Evolutionary conservation across 2,113 vertebrate genomes (phyloP).

Genomic region (Cyphomyrus plagiostoma): DNA sequence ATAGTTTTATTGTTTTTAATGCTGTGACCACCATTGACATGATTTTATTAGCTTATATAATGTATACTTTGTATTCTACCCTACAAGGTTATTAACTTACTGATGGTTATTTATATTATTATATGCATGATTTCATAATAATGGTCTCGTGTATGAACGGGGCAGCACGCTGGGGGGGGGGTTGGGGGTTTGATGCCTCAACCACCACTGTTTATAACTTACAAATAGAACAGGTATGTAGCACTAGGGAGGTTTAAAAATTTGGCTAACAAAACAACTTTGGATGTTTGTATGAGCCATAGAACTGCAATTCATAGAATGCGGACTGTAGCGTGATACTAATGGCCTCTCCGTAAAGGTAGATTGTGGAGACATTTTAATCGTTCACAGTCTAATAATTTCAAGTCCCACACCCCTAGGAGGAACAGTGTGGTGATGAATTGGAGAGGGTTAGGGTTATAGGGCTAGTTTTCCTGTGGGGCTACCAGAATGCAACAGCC

Average conservation of each 20-base stretch:
- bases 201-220: not conserved
- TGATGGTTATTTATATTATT: not conserved
- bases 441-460: not conserved
- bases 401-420: not conserved
- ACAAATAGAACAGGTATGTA: not conserved
- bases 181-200: not conserved
- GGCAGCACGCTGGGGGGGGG: not conserved
- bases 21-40: not conserved
- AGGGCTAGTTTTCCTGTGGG: not conserved
- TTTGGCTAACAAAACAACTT: not conserved
- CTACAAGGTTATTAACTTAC: not conserved
- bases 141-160: not conserved
- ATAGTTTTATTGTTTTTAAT: not conserved
- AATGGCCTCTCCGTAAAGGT: not conserved
- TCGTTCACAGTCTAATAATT: not conserved
- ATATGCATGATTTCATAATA: not conserved
- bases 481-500: not conserved
- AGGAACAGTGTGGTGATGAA: not conserved
- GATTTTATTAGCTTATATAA: not conserved
- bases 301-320: not conserved
- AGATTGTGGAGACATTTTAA: not conserved
- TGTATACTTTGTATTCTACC: not conserved
- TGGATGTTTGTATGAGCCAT: not conserved
- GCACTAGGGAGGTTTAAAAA: not conserved
- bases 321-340: not conserved